Percentiles rank a stretch among this genome's conserved stretches.
These are phyloP conservation scores for Clarias gariepinus DNA, from an alignment of 2,113 vertebrate species.

Conservation along the genomic window DNA sequence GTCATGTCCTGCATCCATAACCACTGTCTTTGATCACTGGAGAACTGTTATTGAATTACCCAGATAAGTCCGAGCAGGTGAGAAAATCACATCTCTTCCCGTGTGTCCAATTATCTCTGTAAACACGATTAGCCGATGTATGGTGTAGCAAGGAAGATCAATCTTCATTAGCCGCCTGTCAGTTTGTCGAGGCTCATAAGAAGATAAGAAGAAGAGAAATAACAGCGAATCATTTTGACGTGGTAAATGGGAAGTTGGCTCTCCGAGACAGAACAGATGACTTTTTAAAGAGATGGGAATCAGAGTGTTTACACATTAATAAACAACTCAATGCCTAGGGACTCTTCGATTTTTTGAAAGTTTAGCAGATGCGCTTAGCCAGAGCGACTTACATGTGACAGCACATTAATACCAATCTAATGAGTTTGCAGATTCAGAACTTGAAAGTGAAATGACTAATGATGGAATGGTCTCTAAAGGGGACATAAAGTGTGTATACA, in stretches of 20 bases:
- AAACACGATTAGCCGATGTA: slow-evolving; percentile 62
- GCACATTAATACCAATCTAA: background rate
- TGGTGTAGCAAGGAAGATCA: slow-evolving; percentile 55
- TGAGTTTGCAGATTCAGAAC: background rate
- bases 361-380: background rate
- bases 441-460: background rate
- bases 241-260: background rate
- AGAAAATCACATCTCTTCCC: slow-evolving; percentile 51
- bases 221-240: slow-evolving; percentile 42
- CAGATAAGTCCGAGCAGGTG: slow-evolving; percentile 61
- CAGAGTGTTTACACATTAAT: background rate
- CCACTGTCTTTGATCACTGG: slow-evolving; percentile 51
- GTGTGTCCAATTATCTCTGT: slow-evolving; percentile 59
- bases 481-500: background rate
- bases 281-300: background rate
- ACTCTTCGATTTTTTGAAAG: background rate
- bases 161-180: slow-evolving; percentile 68
- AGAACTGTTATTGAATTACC: slow-evolving; percentile 64
- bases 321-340: background rate
- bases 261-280: background rate
- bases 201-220: slow-evolving; percentile 40
- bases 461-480: background rate
- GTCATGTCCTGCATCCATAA: background rate
- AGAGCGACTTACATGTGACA: background rate
- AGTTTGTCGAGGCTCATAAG: slow-evolving; percentile 48